A percentile compares a stretch with the other conserved stretches of the same genome.
These are phyloP conservation scores for Galaxias olidus DNA, from an alignment of 2,797 vertebrate genomes.

Conservation along the genomic window DNA sequence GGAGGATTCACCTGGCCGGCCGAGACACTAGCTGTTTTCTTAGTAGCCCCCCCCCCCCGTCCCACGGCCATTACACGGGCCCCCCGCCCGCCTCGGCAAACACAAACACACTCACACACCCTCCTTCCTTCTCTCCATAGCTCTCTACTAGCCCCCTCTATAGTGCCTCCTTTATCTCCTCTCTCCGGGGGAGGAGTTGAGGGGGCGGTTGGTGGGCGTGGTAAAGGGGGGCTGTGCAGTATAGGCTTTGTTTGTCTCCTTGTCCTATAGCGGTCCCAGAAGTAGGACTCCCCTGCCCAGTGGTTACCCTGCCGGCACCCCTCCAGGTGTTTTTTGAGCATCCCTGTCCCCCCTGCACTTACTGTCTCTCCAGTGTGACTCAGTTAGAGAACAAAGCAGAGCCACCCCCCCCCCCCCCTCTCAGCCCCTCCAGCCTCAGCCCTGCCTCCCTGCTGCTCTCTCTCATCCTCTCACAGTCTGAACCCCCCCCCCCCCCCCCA, in stretches of 20 bases:
- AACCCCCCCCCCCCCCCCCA: not conserved
- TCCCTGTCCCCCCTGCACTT: conserved; percentile 34
- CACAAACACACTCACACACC: too few species aligned
- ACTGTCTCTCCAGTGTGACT: conserved; percentile 12
- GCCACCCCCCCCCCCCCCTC: conserved; percentile 12
- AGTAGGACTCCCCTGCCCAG: too few species aligned
- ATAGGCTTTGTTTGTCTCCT: conserved; percentile 48
- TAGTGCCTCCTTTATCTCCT: conserved; percentile 5
- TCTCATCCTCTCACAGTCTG: not conserved
- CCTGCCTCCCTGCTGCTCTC: not conserved
- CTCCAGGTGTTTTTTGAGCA: conserved; percentile 60
- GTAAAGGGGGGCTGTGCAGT: too few species aligned
- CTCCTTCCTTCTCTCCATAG: too few species aligned
- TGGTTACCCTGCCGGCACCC: conserved; percentile 16
- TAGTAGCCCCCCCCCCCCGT: conserved; percentile 60
- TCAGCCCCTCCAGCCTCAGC: not conserved
- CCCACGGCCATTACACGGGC: too few species aligned
- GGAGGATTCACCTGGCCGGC: too few species aligned
- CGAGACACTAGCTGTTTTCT: conserved; percentile 58
- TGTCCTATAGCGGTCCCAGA: conserved; percentile 23
- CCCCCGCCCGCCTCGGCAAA: too few species aligned
- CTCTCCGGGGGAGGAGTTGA: not conserved
- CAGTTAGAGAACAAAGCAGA: conserved; percentile 61
- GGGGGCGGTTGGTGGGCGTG: too few species aligned
- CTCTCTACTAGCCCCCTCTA: conserved; percentile 38